Percentiles rank a stretch among this genome's conserved stretches.
Conservation (phyloP, 2,888 invertebrate species). For the Pachliopta kotzebuea region DNA sequence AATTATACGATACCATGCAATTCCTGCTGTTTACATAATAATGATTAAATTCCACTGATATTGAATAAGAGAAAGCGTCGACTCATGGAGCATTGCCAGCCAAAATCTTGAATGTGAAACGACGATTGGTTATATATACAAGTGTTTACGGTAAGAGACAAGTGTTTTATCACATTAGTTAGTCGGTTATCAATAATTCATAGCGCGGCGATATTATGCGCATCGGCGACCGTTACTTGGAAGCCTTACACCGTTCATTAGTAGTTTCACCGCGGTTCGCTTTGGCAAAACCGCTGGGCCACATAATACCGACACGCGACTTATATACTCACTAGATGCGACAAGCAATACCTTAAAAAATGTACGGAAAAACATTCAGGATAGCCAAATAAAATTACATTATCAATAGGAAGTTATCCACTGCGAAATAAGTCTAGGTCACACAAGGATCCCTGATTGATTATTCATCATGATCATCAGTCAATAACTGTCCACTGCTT, state of each 20-base stretch:
- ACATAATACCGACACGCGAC: conserved; percentile 58
- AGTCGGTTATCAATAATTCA: conserved; percentile 74
- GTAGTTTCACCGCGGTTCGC: conserved; percentile 71
- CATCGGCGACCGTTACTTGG: conserved; percentile 75
- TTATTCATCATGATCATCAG: no score
- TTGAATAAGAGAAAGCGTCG: conserved; percentile 30
- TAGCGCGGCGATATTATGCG: conserved; percentile 67
- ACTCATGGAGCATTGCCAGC: conserved; percentile 43
- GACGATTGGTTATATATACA: conserved; percentile 53
- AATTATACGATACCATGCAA: background rate
- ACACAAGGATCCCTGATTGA: no score
- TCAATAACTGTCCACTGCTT: no score
- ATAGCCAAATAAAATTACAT: background rate
- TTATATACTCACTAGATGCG: conserved; percentile 41
- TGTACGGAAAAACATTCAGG: background rate
- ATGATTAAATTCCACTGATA: conserved; percentile 10
- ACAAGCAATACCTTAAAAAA: conserved; percentile 3
- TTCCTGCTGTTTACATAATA: conserved; percentile 6
- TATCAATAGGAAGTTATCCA: no score
- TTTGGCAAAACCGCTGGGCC: conserved; percentile 79
- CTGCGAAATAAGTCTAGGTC: no score
- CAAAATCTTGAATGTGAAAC: conserved; percentile 41
- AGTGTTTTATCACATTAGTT: conserved; percentile 73
- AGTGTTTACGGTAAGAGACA: conserved; percentile 64
- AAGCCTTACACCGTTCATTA: conserved; percentile 75